phyloP scores from a whole-genome alignment of 2,888 invertebrate species.

The Stratiomys singularior region DNA sequence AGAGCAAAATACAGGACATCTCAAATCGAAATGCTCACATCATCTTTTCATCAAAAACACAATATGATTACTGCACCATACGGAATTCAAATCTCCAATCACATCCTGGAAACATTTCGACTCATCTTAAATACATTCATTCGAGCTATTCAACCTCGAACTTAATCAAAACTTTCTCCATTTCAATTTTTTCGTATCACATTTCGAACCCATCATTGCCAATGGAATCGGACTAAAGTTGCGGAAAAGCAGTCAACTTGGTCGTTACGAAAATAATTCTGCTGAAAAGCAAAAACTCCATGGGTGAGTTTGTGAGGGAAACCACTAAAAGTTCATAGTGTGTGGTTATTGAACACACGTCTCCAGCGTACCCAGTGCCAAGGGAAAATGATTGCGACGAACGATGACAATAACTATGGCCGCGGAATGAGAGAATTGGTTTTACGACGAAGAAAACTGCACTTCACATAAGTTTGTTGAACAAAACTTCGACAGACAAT shows the following conservation, averaged over 20 bases:
- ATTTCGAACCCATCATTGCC: not conserved
- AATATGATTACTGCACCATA: conserved; percentile 22
- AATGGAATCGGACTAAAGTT: not conserved
- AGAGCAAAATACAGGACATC: too few species aligned
- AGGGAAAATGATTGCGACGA: not conserved
- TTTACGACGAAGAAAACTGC: conserved; percentile 52
- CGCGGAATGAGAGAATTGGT: conserved; percentile 43
- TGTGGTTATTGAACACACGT: conserved; percentile 22
- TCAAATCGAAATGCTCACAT: too few species aligned
- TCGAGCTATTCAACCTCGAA: conserved; percentile 5
- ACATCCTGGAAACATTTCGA: not conserved
- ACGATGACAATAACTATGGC: conserved; percentile 22
- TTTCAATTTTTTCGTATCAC: conserved; percentile 4
- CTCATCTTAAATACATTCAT: not conserved
- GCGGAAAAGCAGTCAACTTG: conserved; percentile 6
- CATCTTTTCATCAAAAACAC: not conserved
- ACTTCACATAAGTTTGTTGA: conserved; percentile 54
- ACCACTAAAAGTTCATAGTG: conserved; percentile 34
- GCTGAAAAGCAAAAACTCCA: conserved; percentile 18
- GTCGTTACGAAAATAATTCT: conserved; percentile 24
- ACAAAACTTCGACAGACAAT: conserved; percentile 52
- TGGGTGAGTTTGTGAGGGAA: conserved; percentile 29
- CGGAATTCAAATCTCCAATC: conserved; percentile 25
- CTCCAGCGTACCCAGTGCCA: not conserved
- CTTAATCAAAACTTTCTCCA: conserved; percentile 44